Percentiles rank a stretch among this genome's conserved stretches.
Conservation (phyloP, 1,140 invertebrate genomes). For the Drosophila ohnishii region DNA sequence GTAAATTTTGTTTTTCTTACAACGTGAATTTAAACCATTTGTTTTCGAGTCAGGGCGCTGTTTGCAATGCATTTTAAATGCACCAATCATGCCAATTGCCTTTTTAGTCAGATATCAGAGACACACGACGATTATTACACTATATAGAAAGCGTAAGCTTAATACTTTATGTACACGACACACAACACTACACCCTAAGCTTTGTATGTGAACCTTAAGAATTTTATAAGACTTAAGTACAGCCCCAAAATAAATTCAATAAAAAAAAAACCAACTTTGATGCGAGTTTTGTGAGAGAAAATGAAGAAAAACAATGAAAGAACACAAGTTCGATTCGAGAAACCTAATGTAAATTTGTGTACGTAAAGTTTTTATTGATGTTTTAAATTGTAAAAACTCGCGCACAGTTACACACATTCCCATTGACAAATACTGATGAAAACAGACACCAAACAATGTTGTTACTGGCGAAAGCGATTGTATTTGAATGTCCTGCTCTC, state of each 20-base stretch:
- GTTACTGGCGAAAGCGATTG: slow-evolving; percentile 46
- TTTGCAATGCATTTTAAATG: slow-evolving; percentile 77
- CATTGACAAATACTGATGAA: slow-evolving; percentile 6
- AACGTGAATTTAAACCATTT: slow-evolving; percentile 8
- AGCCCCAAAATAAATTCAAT: slow-evolving; percentile 24
- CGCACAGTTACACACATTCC: slow-evolving; percentile 54
- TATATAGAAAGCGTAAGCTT: slow-evolving; percentile 13
- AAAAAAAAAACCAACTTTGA: slow-evolving; percentile 45
- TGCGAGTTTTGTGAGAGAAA: slow-evolving; percentile 2
- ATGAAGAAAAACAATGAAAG: neutral
- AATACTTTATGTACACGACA: slow-evolving; percentile 55
- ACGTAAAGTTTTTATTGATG: slow-evolving; percentile 48
- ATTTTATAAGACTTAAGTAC: slow-evolving; percentile 67
- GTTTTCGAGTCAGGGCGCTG: slow-evolving; percentile 57
- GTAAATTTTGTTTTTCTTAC: slow-evolving; percentile 52
- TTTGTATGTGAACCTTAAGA: slow-evolving; percentile 68
- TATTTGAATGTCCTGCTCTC: slow-evolving; percentile 24
- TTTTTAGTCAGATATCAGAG: slow-evolving; percentile 41
- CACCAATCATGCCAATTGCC: slow-evolving; percentile 53
- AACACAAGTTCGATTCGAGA: slow-evolving; percentile 23
- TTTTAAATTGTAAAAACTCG: slow-evolving; percentile 54
- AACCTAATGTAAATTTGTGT: slow-evolving; percentile 48
- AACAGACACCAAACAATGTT: slow-evolving; percentile 30
- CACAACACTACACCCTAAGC: slow-evolving; percentile 50
- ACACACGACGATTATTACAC: slow-evolving; percentile 23